Evolutionary conservation across 2,113 vertebrate genomes (phyloP).

Genomic region (Nematolebias whitei): DNA sequence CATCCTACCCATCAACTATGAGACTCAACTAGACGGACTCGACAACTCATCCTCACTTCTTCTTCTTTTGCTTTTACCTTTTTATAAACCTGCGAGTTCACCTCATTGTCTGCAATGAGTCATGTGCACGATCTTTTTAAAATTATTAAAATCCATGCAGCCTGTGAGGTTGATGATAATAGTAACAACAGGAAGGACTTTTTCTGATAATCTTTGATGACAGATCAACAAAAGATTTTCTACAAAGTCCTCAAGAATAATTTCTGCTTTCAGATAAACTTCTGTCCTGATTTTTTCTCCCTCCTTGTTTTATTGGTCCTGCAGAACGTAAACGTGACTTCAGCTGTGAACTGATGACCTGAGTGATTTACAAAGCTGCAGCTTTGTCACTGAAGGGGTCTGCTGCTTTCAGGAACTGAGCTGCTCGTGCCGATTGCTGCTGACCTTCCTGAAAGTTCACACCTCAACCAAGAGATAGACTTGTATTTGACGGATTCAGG

Average conservation of each 20-base stretch:
- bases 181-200: neutral
- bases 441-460: constrained; percentile 22
- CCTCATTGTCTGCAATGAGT: too few species aligned
- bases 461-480: neutral
- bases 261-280: neutral
- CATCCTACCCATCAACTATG: too few species aligned
- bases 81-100: too few species aligned
- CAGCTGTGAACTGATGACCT: constrained; percentile 15
- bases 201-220: neutral
- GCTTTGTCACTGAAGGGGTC: too few species aligned
- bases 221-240: neutral
- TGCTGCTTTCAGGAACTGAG: neutral
- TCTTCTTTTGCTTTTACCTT: too few species aligned
- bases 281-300: neutral
- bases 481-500: too few species aligned
- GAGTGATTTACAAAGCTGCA: neutral
- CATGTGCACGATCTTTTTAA: too few species aligned
- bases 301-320: neutral
- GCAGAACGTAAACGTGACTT: neutral
- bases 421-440: constrained; percentile 29
- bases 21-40: too few species aligned
- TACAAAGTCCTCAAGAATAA: neutral
- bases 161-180: too few species aligned
- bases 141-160: too few species aligned
- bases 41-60: too few species aligned